Percentiles rank a stretch among this genome's conserved stretches.
phyloP scores from a whole-genome alignment of 2,113 vertebrate genomes.

The Nothobranchius furzeri region DNA sequence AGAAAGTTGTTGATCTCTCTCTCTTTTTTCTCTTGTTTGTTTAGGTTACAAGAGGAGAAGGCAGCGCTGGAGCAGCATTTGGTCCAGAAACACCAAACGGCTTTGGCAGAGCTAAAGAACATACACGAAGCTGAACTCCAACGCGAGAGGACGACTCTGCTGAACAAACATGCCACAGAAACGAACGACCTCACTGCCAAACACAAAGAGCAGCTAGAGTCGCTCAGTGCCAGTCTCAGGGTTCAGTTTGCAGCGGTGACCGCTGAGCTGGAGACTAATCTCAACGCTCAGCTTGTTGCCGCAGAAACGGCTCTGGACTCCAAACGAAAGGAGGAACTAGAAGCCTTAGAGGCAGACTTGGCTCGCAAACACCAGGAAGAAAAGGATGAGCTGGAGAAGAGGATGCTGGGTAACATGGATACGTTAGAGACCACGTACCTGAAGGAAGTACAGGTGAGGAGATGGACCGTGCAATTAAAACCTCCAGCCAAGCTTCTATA shows the following conservation, averaged over 20 bases:
- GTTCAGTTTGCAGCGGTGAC: slow-evolving; percentile 50
- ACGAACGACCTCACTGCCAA: slow-evolving; percentile 48
- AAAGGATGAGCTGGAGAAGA: slow-evolving; percentile 79
- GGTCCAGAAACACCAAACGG: slow-evolving; percentile 74
- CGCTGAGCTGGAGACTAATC: slow-evolving; percentile 55
- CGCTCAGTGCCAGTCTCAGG: slow-evolving; percentile 66
- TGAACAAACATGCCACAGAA: slow-evolving; percentile 50
- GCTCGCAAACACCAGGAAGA: slow-evolving; percentile 78
- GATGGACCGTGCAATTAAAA: neutral
- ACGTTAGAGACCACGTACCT: slow-evolving; percentile 85
- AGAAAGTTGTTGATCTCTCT: no score
- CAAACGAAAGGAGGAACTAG: slow-evolving; percentile 74
- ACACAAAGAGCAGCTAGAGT: slow-evolving; percentile 65
- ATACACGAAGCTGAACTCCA: slow-evolving; percentile 58
- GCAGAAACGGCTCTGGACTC: slow-evolving; percentile 66
- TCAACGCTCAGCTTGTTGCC: slow-evolving; percentile 57
- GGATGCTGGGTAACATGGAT: slow-evolving; percentile 85
- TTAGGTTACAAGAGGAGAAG: slow-evolving; percentile 84
- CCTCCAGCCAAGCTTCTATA: no score
- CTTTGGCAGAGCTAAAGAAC: slow-evolving; percentile 73
- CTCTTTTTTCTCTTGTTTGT: neutral
- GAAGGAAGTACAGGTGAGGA: slow-evolving; percentile 86
- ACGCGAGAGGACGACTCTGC: slow-evolving; percentile 32
- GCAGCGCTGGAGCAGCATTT: slow-evolving; percentile 73
- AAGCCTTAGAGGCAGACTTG: slow-evolving; percentile 76